Base-by-base conservation (phyloP, 2,888 invertebrate genomes). In the Drosophila tanythrix region DNA sequence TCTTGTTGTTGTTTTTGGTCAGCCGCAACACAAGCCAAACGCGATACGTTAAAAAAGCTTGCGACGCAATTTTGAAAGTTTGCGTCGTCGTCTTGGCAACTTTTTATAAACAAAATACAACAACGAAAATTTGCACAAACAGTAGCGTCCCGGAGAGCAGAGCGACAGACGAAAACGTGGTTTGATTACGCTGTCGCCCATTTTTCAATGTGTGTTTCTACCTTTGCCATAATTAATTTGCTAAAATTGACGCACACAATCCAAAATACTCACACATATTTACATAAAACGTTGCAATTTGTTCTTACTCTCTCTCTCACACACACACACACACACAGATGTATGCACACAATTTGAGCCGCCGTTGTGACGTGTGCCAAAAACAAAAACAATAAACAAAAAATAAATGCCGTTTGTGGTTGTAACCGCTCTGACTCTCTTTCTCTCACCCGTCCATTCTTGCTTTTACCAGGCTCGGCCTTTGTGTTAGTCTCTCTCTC, bases 31-130 rank as follows among this genome's bases (percentile, higher is more conserved):
- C 51, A 70, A 61, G 61, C 51, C 74, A 57, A 62, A 35, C 25
- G 13, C 8, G 51, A 61, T 25, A 62, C 51, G 52, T 43, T 46
- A 8, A 65, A 79, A 76, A 81, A 74, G 78, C 89, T 83, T 81
- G 74, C 88, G 89, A 78, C 85, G 85, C 85, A 85, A 75, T 90
- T 88, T 75, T 89, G 86, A 83, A 90, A 82, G 90, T 85, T 83
- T 81, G 64, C 72, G 69, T 63, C 82, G 83, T 85, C 69, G 85
- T 90, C 85, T 89, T 90, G 85, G 76, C 70, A 76, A 85, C 90
- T 83, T 90, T 87, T 68, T 73, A 79, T 72, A 78, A 79, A 79
- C 82, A 79, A 79, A 73, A 63, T 38, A 70, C 67, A 74, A 60
- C 57, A 53, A 58, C 56, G 40, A 69, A 53, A 79, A 78, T 81